Percentiles rank a stretch among this genome's conserved stretches.
These are phyloP conservation scores for Ypsolopha sequella DNA, from an alignment of 2,888 invertebrate species.

Conservation along the genomic window DNA sequence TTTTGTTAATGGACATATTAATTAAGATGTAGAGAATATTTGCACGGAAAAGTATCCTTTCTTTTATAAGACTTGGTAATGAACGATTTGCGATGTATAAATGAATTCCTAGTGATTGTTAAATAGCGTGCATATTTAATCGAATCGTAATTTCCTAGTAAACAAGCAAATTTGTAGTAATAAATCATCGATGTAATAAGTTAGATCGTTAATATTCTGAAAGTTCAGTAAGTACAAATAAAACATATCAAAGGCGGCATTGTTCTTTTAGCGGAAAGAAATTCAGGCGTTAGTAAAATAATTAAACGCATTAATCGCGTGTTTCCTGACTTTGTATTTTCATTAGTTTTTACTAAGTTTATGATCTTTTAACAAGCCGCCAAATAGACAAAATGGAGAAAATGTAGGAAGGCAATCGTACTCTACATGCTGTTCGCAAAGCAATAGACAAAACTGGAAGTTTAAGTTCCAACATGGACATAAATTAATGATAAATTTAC, in stretches of 20 bases:
- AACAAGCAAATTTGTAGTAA: constrained; percentile 13
- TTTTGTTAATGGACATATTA: constrained; percentile 17
- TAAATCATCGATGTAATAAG: background rate
- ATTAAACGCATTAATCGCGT: no score
- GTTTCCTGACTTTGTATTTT: no score
- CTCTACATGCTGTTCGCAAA: no score
- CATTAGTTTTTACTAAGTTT: no score
- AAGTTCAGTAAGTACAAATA: background rate
- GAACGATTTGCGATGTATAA: constrained; percentile 10
- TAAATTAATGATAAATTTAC: no score
- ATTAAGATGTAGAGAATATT: constrained; percentile 11
- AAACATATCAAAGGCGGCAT: background rate
- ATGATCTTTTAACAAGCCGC: no score
- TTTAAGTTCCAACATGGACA: no score
- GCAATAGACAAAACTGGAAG: no score
- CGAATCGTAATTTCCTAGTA: constrained; percentile 17
- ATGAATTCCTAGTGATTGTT: constrained; percentile 15
- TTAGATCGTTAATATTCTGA: background rate
- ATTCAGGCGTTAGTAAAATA: background rate
- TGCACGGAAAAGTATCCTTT: constrained; percentile 15
- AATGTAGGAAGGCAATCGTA: no score
- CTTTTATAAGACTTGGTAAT: constrained; percentile 10
- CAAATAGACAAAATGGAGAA: no score
- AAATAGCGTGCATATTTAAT: constrained; percentile 16
- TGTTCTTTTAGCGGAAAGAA: background rate